Evolutionary conservation across 2,113 vertebrate genomes (phyloP).

Genomic region (Sphaerodactylus townsendi): DNA sequence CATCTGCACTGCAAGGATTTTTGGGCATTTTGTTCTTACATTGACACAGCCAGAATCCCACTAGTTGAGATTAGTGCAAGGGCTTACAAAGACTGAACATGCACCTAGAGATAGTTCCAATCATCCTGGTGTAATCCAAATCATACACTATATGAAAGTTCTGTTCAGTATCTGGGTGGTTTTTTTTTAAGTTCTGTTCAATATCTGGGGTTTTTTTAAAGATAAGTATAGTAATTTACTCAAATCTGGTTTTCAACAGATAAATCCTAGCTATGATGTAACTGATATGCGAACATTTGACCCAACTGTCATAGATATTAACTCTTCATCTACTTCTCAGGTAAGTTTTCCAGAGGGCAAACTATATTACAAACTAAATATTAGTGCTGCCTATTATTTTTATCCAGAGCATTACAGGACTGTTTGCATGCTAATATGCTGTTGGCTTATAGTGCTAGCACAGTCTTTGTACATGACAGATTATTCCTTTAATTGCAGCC

Average conservation of each 20-base stretch:
- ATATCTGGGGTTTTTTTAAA: too few relatives aligned
- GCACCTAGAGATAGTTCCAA: neutral
- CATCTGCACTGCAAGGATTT: neutral
- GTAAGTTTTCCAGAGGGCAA: constrained; percentile 62
- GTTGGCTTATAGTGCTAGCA: too few relatives aligned
- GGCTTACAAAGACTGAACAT: neutral
- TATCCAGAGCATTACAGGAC: neutral
- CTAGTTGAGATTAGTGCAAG: neutral
- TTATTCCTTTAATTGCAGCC: neutral
- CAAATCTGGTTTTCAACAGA: constrained; percentile 70
- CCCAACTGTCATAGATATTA: constrained; percentile 79
- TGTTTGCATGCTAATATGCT: neutral
- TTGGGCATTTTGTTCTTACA: neutral
- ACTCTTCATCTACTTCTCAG: constrained; percentile 48
- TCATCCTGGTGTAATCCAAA: neutral
- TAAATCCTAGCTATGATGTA: constrained; percentile 78
- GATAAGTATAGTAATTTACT: constrained; percentile 10
- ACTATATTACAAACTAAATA: neutral
- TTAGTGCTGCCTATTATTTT: neutral
- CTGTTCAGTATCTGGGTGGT: neutral
- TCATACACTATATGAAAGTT: constrained; percentile 13
- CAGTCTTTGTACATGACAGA: neutral
- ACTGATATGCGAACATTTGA: constrained; percentile 77
- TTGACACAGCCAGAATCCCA: neutral
- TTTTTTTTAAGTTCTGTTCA: constrained; percentile 27